Evolutionary conservation across 2,888 invertebrate species (phyloP).

Genomic region (Dusona sp.): DNA sequence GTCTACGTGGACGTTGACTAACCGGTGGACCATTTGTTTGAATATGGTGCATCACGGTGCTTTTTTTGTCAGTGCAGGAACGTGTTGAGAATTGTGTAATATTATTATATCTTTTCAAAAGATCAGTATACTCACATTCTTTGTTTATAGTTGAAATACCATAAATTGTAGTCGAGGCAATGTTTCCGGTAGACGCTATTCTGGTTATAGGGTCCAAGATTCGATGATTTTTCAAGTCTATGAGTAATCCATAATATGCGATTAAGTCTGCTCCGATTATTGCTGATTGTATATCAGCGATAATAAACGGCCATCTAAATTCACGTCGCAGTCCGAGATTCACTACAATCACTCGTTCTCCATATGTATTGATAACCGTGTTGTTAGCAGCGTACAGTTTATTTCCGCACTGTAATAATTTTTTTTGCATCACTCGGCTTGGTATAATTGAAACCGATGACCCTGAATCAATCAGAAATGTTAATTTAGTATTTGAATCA

Average conservation of each 20-base stretch:
- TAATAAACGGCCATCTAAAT: slow-evolving; percentile 76
- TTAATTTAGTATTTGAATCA: background rate
- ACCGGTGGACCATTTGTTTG: background rate
- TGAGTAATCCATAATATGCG: slow-evolving; percentile 75
- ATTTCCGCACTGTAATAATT: background rate
- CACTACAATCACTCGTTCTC: background rate
- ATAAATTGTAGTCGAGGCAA: background rate
- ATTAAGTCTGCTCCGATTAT: slow-evolving; percentile 80
- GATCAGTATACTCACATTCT: no score
- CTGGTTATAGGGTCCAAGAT: slow-evolving; percentile 69
- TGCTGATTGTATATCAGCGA: slow-evolving; percentile 78
- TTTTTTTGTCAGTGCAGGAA: no score
- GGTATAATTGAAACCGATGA: background rate
- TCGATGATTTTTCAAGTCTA: slow-evolving; percentile 73
- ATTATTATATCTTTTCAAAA: no score
- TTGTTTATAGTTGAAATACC: background rate
- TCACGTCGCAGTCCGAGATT: slow-evolving; percentile 76
- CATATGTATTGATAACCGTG: background rate
- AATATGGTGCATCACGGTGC: no score
- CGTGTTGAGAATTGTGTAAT: no score
- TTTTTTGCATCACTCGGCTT: background rate
- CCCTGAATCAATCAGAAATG: background rate
- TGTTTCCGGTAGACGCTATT: background rate
- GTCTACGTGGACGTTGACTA: no score
- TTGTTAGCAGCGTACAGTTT: slow-evolving; percentile 1